A percentile compares a stretch with the other conserved stretches of the same genome.
Evolutionary conservation across 1,140 invertebrate genomes (phyloP).

Genomic region (Leptinotarsa defecta): DNA sequence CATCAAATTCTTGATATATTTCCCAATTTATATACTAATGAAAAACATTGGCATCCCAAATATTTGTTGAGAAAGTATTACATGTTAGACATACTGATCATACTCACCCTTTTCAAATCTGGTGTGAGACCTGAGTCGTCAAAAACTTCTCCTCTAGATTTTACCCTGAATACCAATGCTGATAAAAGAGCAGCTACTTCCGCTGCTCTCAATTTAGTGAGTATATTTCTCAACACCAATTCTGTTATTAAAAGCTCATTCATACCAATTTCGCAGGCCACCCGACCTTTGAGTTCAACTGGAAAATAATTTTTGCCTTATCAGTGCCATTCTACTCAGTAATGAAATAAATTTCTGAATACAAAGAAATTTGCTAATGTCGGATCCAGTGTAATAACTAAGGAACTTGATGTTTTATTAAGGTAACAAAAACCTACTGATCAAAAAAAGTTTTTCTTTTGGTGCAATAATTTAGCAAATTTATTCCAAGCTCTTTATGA

Average conservation of each 20-base stretch:
- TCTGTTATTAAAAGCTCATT: conserved; percentile 95
- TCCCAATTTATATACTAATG: background rate
- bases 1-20: too few species aligned
- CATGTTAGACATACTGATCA: background rate
- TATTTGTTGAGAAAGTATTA: background rate
- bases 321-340: too few species aligned
- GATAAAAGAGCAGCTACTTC: conserved; percentile 94
- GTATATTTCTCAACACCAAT: conserved; percentile 89
- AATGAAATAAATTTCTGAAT: too few species aligned
- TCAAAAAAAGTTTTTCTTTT: too few species aligned
- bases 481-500: too few species aligned
- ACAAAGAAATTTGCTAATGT: too few species aligned
- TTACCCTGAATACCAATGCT: conserved; percentile 89
- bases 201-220: conserved; percentile 81
- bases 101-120: conserved; percentile 38
- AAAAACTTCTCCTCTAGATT: conserved; percentile 57
- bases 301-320: conserved; percentile 44
- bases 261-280: conserved; percentile 95
- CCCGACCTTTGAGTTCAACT: conserved; percentile 86
- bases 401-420: too few species aligned
- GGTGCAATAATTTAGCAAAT: too few species aligned
- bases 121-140: conserved; percentile 39
- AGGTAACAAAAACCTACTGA: too few species aligned
- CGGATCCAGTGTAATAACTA: too few species aligned
- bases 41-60: background rate